A percentile compares a stretch with the other conserved stretches of the same genome.
Evolutionary conservation across 2,113 vertebrate genomes (phyloP).

Genomic region (Ochotona curzoniae): DNA sequence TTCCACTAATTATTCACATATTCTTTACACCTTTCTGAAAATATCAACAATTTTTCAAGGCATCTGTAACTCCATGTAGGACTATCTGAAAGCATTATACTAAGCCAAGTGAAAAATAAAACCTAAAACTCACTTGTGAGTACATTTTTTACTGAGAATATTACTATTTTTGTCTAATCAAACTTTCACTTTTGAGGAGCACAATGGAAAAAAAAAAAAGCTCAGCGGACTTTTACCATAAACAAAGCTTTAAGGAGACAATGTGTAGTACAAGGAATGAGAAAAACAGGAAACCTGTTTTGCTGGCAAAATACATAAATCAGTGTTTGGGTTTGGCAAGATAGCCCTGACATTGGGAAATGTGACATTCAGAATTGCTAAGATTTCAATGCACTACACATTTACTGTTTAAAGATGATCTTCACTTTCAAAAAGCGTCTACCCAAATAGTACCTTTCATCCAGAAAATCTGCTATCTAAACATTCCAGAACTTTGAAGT

Average conservation of each 20-base stretch:
- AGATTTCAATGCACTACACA: constrained; percentile 42
- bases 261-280: background rate
- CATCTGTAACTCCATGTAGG: background rate
- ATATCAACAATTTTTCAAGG: constrained; percentile 56
- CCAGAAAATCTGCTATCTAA: constrained; percentile 81
- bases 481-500: constrained; percentile 86
- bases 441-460: constrained; percentile 82
- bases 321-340: constrained; percentile 68
- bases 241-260: constrained; percentile 47
- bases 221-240: background rate
- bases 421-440: constrained; percentile 78
- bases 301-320: constrained; percentile 2
- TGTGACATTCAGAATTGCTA: constrained; percentile 54
- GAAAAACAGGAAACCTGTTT: constrained; percentile 41
- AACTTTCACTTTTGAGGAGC: constrained; percentile 55
- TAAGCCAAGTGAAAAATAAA: constrained; percentile 34
- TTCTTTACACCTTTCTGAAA: constrained; percentile 30
- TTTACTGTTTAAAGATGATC: constrained; percentile 77
- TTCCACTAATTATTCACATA: constrained; percentile 10
- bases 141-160: constrained; percentile 36
- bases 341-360: constrained; percentile 50
- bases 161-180: background rate
- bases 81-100: constrained; percentile 13
- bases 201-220: constrained; percentile 37
- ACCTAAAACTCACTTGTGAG: constrained; percentile 38